Evolutionary conservation across 2,888 invertebrate genomes (phyloP), one percentile per base, ranked within the genome.

Genomic region (Campoplex capitator): DNA sequence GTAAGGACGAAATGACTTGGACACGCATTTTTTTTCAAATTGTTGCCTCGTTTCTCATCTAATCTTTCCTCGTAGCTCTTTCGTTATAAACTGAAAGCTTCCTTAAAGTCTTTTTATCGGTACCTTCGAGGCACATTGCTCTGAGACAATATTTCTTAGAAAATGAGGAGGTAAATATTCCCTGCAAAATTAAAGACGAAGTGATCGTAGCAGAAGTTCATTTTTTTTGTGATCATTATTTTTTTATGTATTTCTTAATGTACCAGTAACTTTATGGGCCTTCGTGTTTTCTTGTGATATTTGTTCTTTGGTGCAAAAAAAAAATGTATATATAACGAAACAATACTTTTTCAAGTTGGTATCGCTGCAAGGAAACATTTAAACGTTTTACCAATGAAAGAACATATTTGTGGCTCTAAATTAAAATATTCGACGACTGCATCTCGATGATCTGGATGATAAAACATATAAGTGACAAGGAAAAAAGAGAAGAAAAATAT

Each of bases 21-120:
- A 75, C 74, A 79, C 78, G 82, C n/a, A 75, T 86, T 85, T 76
- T 58, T 23, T 54, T 58, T 54, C 71, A 28, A 58, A 58, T 51
- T 42, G 16, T 54, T 51, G n/a, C 18, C 54, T 70, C 48, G 65
- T 83, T 62, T 62, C 56, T 68, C 78, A 35, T 75, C 70, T 45
- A 56, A 73, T 71, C n/a, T 74, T 75, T 78, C 1, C 45, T 32
- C 68, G 58, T 75, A 68, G 38, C 68, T 78, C 48, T 78, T 23
- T n/a, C 54, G 65, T 42, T 13, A 78, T 78, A 68, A 75, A 68
- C 68, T 78, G 38, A 42, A 68, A 68, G 68, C 16, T 51, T 23
- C 54, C 38, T 58, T 58, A 28, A 56, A 58, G 28, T n/a, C 58
- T 23, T 48, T 67, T 67, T 77, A 77, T 67, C 65, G 65, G 67